Conservation (phyloP, 37 sponge, comb jelly and placozoan genomes). For the Oscarella lobularis region DNA sequence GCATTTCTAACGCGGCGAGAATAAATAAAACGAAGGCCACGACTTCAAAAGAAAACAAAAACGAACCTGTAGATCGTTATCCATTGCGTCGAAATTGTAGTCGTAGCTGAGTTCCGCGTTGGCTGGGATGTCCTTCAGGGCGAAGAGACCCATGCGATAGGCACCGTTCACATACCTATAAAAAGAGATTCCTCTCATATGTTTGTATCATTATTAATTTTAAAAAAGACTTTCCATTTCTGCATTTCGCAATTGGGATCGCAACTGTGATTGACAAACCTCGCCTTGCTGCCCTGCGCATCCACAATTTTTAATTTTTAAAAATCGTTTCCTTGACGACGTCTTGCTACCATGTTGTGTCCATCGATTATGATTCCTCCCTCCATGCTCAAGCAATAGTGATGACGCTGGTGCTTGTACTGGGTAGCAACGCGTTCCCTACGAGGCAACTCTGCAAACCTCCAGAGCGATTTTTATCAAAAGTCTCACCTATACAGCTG, state of each 20-base stretch:
- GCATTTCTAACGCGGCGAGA: constrained; percentile 73
- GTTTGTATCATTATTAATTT: neutral
- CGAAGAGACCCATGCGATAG: constrained; percentile 88
- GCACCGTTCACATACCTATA: constrained; percentile 84
- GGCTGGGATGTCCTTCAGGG: constrained; percentile 33
- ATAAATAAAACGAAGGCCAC: no score
- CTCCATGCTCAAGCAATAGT: neutral
- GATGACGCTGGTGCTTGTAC: neutral
- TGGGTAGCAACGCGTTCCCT: neutral
- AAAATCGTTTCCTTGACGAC: neutral
- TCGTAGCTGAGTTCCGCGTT: constrained; percentile 89
- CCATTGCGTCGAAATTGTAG: constrained; percentile 48
- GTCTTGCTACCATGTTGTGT: neutral
- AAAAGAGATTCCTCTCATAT: neutral
- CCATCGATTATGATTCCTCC: neutral
- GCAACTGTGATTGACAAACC: constrained; percentile 98
- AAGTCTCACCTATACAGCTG: neutral
- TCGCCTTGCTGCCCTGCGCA: constrained; percentile 61
- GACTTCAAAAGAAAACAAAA: no score
- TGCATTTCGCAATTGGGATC: constrained; percentile 99
- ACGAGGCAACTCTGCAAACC: neutral
- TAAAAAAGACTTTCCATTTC: constrained; percentile 24
- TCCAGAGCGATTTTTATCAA: neutral
- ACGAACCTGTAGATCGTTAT: neutral
- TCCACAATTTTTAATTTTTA: neutral